These are phyloP conservation scores for Glaucomys volans DNA, from an alignment of 2,113 vertebrate genomes.

Conservation along the genomic window DNA sequence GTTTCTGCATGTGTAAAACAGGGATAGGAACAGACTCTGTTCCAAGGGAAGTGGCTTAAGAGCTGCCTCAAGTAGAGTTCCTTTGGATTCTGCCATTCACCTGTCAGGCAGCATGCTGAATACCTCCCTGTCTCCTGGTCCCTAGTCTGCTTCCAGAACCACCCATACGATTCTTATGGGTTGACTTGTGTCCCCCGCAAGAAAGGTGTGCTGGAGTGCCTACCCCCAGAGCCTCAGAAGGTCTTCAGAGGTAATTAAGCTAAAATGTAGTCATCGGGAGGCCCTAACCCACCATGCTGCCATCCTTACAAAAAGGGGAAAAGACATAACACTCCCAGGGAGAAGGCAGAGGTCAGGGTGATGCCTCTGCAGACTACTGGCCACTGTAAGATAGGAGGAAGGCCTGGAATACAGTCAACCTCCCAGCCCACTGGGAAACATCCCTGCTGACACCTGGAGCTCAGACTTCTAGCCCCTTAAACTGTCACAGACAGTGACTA, in stretches of 20 bases:
- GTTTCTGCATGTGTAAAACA: neutral
- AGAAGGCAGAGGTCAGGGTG: neutral
- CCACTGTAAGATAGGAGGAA: neutral
- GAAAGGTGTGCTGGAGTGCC: neutral
- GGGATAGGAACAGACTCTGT: neutral
- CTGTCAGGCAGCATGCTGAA: neutral
- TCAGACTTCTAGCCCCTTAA: neutral
- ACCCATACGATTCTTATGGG: neutral
- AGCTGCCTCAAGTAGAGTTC: neutral
- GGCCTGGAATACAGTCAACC: too few relatives aligned
- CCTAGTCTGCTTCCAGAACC: neutral
- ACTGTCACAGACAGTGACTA: neutral
- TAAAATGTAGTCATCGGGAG: neutral
- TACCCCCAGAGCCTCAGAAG: neutral
- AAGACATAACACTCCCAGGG: neutral
- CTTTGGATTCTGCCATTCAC: neutral
- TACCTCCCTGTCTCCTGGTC: too few relatives aligned
- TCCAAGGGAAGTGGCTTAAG: neutral
- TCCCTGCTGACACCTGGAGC: too few relatives aligned
- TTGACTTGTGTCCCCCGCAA: neutral
- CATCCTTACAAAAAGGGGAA: neutral
- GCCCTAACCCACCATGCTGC: neutral
- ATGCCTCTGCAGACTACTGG: neutral
- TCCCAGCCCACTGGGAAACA: neutral
- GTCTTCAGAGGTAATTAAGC: neutral